phyloP scores from a whole-genome alignment of 2,888 invertebrate genomes.

The Clunio marinus region DNA sequence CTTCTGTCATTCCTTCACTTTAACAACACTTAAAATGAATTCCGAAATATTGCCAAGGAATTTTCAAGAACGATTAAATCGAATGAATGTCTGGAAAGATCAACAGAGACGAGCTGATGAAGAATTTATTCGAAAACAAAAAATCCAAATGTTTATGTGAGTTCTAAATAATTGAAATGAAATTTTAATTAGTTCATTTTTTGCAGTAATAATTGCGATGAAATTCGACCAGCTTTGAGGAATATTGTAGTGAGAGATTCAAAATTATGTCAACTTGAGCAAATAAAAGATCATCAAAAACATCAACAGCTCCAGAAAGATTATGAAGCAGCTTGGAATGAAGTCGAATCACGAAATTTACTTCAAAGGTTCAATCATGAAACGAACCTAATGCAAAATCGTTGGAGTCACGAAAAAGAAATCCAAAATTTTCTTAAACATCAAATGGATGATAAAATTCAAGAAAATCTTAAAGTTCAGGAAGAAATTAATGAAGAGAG shows the following conservation, averaged over 20 bases:
- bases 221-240: slow-evolving; percentile 20
- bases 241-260: slow-evolving; percentile 24
- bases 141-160: slow-evolving; percentile 32
- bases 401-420: neutral
- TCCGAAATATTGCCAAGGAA: neutral
- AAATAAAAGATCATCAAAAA: slow-evolving; percentile 21
- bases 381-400: neutral
- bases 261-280: slow-evolving; percentile 36
- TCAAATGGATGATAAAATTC: slow-evolving; percentile 29
- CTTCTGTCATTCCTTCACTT: neutral
- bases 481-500: slow-evolving; percentile 16
- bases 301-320: slow-evolving; percentile 8
- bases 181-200: neutral
- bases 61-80: slow-evolving; percentile 35
- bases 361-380: neutral
- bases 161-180: neutral
- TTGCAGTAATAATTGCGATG: slow-evolving; percentile 29
- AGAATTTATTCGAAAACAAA: slow-evolving; percentile 8
- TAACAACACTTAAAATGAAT: neutral
- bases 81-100: slow-evolving; percentile 36
- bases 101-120: slow-evolving; percentile 18
- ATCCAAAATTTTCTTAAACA: neutral
- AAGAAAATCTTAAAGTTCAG: neutral
- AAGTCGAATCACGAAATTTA: neutral
- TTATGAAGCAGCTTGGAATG: slow-evolving; percentile 6